Evolutionary conservation across 2,113 vertebrate species (phyloP), one percentile per base, ranked within the genome.

Genomic region (Piaya cayana): DNA sequence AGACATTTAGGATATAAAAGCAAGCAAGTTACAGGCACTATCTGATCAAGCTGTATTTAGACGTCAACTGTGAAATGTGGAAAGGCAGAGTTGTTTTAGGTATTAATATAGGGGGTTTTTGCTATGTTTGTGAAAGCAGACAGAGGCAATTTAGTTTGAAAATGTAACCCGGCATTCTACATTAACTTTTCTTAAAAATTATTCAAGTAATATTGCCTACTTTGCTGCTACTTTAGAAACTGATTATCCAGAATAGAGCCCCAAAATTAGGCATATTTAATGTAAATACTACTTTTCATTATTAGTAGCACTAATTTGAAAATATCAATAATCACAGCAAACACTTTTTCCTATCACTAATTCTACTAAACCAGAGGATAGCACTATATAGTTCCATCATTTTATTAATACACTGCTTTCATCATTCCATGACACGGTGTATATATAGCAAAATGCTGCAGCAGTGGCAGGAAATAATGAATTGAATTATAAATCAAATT

Each of bases 351-450:
- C 37, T 83, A 34, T 37, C 15, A 27, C 58, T 79, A 55, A 36
- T 47, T 70, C n/a, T 63, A 27, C 36, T 50, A 30, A 86, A 80
- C 30, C 11, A 52, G 52, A 82, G 37, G 55, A 74, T 5, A 90
- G 55, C 47, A 79, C 9, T 62, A 26, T 27, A 69, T 42, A n/a
- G 6, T 23, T 53, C 25, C 13, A 45, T 2, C 25, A 39, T 93
- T 94, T 49, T 72, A 82, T 83, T 71, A 75, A 86, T 39, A 67
- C 37, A 94, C 81, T 97, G 91, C 94, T 98, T 98, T 97, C 97
- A 97, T 98, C 93, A 97, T 97, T 97, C 93, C 90, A 95, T 58
- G 82, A 95, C 85, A 84, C 81, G 92, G 78, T 63, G 94, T 86
- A 86, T 85, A 92, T 96, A 91, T 81, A 82, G 91, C 68, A 94